A percentile compares a stretch with the other conserved stretches of the same genome.
phyloP scores from a whole-genome alignment of 2,113 vertebrate species.

The Pachypanchax playfairii region DNA sequence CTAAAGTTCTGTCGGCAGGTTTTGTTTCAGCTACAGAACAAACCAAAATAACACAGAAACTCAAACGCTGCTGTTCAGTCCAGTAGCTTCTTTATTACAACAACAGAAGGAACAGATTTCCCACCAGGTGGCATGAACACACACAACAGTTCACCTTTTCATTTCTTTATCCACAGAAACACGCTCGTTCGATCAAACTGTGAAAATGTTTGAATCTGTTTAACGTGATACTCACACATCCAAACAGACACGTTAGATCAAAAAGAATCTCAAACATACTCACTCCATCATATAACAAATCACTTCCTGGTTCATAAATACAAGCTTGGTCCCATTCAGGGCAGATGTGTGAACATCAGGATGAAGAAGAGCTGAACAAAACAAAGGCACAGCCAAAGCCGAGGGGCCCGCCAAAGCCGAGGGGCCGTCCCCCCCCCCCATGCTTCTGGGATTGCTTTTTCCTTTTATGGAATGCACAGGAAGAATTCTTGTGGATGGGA shows the following conservation, averaged over 20 bases:
- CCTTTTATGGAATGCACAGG: slow-evolving; percentile 72
- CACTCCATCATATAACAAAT: not conserved
- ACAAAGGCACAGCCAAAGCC: slow-evolving; percentile 73
- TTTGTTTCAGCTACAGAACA: no score
- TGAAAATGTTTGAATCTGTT: no score
- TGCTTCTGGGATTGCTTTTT: slow-evolving; percentile 41
- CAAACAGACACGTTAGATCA: slow-evolving; percentile 22
- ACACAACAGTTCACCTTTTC: no score
- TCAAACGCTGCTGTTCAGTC: no score
- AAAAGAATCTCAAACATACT: no score
- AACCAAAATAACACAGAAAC: not conserved
- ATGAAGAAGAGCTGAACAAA: slow-evolving; percentile 29
- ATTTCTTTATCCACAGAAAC: no score
- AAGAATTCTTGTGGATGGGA: slow-evolving; percentile 66
- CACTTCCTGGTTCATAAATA: not conserved
- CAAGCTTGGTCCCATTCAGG: slow-evolving; percentile 10
- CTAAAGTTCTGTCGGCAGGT: no score
- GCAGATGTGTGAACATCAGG: slow-evolving; percentile 6
- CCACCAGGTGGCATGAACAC: no score
- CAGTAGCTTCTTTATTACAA: not conserved
- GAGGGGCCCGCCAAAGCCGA: slow-evolving; percentile 54
- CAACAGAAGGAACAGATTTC: not conserved
- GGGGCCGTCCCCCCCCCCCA: slow-evolving; percentile 44
- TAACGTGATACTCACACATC: no score
- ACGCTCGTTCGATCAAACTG: no score